Evolutionary conservation across 2,797 vertebrate species (phyloP), one percentile per base, ranked within the genome.

Genomic region (Characodon lateralis): DNA sequence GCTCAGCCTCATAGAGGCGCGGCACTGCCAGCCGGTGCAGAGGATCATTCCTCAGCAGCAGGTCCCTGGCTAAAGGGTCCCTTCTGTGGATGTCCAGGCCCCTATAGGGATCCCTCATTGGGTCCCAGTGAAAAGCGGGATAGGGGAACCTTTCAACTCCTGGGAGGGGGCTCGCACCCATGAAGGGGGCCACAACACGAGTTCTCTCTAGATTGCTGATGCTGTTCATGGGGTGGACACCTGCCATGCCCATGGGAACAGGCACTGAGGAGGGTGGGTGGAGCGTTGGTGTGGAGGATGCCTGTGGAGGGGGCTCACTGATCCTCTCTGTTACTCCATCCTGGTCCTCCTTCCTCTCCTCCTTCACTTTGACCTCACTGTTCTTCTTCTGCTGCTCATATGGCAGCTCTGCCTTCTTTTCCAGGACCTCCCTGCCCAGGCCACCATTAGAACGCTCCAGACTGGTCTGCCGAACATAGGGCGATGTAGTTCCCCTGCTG

Each of bases 81-180:
- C 98, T 94, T 58, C 98, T 95, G 88, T 98, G 98, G 78, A 99
- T 96, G 89, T 99, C 98, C 71, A 99, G 95, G 71, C 97, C 96
- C 88, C 98, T 93, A 94, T 98, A 99, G 1, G 97, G 97, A 85
- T 99, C 98, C 92, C 98, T 94, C 94, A 99, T 97, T 6, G 97
- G 98, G 94, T 99, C 98, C 98, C 98, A 99, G 89, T 98, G 98
- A 93, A 99, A 98, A 83, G 97, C 95, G 2, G 97, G 98, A 87
- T 98, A 99, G 0, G 97, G 97, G 78, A 99, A 98, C 74, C 98
- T 95, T 90, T 99, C 98, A 22, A 96, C 96, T 13, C 97, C 97
- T 0, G 97, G 97, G 85, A 99, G 97, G 9, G 98, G 97, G 89
- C 97, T 98, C 88, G 99, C 97, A 83, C 98, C 98, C 98, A 99